Percentiles rank a stretch among this genome's conserved stretches.
Evolutionary conservation across 2,888 invertebrate genomes (phyloP).

Genomic region (Cyaniris semiargus): DNA sequence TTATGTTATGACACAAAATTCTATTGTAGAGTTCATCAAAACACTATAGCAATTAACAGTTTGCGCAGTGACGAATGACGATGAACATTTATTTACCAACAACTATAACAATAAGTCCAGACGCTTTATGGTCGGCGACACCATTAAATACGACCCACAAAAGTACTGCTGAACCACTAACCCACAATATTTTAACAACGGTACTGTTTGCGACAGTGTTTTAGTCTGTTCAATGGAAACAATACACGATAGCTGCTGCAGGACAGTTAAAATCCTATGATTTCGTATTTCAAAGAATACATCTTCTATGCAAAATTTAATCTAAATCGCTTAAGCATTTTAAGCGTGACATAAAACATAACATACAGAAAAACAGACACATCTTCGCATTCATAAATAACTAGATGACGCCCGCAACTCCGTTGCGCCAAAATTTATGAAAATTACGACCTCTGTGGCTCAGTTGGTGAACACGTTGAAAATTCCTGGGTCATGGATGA

Average conservation of each 20-base stretch:
- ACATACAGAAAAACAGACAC: too few species aligned
- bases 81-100: not conserved
- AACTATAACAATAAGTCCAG: not conserved
- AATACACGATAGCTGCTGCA: not conserved
- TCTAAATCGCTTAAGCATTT: not conserved
- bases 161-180: slow-evolving; percentile 14
- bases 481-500: too few species aligned
- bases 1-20: too few species aligned
- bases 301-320: not conserved
- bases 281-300: too few species aligned
- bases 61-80: not conserved
- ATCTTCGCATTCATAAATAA: too few species aligned
- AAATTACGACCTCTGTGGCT: too few species aligned
- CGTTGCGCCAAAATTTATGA: too few species aligned
- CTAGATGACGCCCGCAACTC: too few species aligned
- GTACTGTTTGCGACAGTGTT: not conserved
- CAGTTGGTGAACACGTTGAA: too few species aligned
- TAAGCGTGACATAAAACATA: not conserved
- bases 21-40: too few species aligned
- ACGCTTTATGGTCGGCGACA: slow-evolving; percentile 1
- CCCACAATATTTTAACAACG: slow-evolving; percentile 7
- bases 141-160: slow-evolving; percentile 1
- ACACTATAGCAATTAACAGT: too few species aligned
- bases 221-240: not conserved
- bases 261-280: not conserved